A percentile compares a stretch with the other conserved stretches of the same genome.
Conservation (phyloP, 1,140 invertebrate genomes). For the Rhyzopertha dominica region DNA sequence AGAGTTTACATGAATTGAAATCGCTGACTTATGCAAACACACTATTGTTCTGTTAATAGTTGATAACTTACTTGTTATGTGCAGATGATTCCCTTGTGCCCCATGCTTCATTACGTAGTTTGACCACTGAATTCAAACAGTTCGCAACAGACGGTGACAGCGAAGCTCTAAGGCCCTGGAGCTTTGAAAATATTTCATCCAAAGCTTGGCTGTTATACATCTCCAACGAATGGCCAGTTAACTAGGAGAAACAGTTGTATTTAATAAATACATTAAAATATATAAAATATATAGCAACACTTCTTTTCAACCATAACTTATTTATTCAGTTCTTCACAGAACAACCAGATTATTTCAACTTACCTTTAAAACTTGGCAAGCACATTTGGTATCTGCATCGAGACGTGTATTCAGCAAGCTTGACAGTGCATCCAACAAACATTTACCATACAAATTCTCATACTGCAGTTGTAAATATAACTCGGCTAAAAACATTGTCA, state of each 20-base stretch:
- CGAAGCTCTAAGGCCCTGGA: conserved; percentile 20
- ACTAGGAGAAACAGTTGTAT: conserved; percentile 17
- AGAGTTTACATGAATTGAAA: no score
- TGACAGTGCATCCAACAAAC: conserved; percentile 32
- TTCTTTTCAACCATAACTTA: background rate
- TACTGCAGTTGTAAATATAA: conserved; percentile 35
- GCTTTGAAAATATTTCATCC: conserved; percentile 31
- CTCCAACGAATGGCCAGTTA: conserved; percentile 39
- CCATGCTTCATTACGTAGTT: conserved; percentile 35
- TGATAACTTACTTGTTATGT: background rate
- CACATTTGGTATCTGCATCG: conserved; percentile 50
- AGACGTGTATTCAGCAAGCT: conserved; percentile 27
- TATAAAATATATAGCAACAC: background rate
- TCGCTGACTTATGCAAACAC: no score
- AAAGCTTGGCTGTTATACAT: conserved; percentile 31
- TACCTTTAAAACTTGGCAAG: conserved; percentile 53
- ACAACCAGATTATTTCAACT: conserved; percentile 3
- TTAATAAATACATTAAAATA: conserved; percentile 3
- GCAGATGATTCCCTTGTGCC: conserved; percentile 20
- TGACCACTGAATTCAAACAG: conserved; percentile 33
- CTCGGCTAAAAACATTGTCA: conserved; percentile 41
- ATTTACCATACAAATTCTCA: conserved; percentile 33
- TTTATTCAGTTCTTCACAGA: background rate
- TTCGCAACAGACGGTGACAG: conserved; percentile 21
- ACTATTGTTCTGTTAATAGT: no score